phyloP scores from a whole-genome alignment of 64 coral and sea anemone species.

The Montipora capricornis region DNA sequence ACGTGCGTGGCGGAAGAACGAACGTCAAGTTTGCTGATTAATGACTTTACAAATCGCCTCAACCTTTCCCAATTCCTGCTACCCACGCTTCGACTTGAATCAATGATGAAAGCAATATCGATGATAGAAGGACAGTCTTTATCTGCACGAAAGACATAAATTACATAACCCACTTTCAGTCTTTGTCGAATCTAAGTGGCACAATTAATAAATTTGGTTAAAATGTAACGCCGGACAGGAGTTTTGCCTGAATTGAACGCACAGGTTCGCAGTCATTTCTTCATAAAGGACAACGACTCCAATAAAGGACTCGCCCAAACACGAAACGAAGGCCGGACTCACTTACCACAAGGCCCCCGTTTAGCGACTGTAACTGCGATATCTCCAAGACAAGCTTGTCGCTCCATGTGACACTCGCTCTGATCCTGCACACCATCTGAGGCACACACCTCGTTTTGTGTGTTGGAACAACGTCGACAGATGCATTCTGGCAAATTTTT shows the following conservation, averaged over 20 bases:
- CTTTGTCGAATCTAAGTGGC: too few relatives aligned
- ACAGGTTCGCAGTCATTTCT: too few relatives aligned
- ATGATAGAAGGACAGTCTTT: slow-evolving; percentile 18
- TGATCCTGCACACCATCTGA: slow-evolving; percentile 43
- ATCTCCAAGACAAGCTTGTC: slow-evolving; percentile 43
- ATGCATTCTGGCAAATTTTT: slow-evolving; percentile 31
- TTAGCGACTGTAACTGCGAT: slow-evolving; percentile 14
- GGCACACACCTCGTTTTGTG: slow-evolving; percentile 43
- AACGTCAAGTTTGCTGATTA: slow-evolving; percentile 45
- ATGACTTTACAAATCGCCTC: slow-evolving; percentile 60
- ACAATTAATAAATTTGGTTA: too few relatives aligned
- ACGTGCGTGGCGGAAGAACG: slow-evolving; percentile 34
- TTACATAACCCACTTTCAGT: too few relatives aligned
- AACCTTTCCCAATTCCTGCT: slow-evolving; percentile 58
- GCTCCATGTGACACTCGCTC: slow-evolving; percentile 48
- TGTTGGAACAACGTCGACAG: slow-evolving; percentile 50
- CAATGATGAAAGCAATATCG: slow-evolving; percentile 69
- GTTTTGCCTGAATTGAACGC: too few relatives aligned
- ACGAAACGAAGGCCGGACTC: too few relatives aligned
- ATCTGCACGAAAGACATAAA: background rate
- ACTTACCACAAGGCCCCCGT: slow-evolving; percentile 57
- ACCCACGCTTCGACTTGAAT: slow-evolving; percentile 72
- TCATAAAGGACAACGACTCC: too few relatives aligned
- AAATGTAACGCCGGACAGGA: too few relatives aligned
- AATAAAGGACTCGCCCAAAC: too few relatives aligned